Conservation (phyloP, 2,113 vertebrate genomes). For the Pseudopipra pipra region DNA sequence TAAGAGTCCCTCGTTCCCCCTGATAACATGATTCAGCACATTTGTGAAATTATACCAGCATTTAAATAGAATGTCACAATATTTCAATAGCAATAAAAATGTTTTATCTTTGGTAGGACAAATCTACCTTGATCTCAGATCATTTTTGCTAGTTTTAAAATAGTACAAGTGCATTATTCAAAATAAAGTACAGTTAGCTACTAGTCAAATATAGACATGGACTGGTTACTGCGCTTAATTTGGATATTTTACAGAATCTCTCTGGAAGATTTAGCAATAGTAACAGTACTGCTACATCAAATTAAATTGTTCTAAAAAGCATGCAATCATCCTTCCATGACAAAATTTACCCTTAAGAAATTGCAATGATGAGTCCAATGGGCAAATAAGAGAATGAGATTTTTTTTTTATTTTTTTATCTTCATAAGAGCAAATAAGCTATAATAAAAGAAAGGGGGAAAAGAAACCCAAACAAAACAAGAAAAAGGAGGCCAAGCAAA, state of each 20-base stretch:
- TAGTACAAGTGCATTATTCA: neutral
- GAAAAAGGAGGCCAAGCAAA: neutral
- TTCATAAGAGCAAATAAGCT: neutral
- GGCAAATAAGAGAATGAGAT: constrained; percentile 23
- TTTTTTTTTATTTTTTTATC: neutral
- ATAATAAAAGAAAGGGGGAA: neutral
- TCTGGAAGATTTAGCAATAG: constrained; percentile 44
- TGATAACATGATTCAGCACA: neutral
- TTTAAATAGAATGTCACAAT: neutral
- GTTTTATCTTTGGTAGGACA: neutral
- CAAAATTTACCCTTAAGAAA: constrained; percentile 57
- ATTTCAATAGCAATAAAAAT: constrained; percentile 9
- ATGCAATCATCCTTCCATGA: constrained; percentile 39
- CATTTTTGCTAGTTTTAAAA: neutral
- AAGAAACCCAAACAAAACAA: no score
- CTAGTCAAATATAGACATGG: neutral
- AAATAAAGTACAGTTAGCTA: neutral
- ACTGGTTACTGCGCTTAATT: neutral
- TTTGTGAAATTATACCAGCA: neutral
- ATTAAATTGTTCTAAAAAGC: constrained; percentile 62
- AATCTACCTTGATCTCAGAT: neutral
- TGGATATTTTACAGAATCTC: neutral
- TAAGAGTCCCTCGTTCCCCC: neutral
- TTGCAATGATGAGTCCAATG: constrained; percentile 1
- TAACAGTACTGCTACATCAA: constrained; percentile 46